phyloP scores from a whole-genome alignment of 1,140 invertebrate genomes.

The Rhizoglyphus robini region DNA sequence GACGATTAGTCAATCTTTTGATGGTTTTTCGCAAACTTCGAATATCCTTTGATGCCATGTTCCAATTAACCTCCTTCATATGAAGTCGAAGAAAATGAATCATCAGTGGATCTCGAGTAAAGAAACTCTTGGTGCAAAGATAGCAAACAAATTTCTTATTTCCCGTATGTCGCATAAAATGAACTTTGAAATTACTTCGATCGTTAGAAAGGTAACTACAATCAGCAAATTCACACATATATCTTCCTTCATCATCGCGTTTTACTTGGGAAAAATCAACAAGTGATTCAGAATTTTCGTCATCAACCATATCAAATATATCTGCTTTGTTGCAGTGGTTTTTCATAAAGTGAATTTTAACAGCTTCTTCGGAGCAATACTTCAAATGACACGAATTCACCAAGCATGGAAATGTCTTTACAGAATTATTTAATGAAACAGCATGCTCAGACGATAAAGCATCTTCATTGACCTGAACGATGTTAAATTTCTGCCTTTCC shows the following conservation, averaged over 20 bases:
- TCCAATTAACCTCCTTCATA: constrained; percentile 15
- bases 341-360: not conserved
- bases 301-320: not conserved
- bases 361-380: constrained; percentile 2
- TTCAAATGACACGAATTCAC: not conserved
- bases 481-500: not conserved
- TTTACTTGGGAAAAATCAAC: not conserved
- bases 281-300: not conserved
- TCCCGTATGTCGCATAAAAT: not conserved
- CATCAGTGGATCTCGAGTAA: constrained; percentile 11
- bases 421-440: not conserved
- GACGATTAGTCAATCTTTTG: not conserved
- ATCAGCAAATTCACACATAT: not conserved
- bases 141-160: not conserved
- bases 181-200: constrained; percentile 17
- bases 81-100: constrained; percentile 16
- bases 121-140: constrained; percentile 8
- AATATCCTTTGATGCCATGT: constrained; percentile 6
- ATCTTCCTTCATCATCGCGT: not conserved
- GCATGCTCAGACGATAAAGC: not conserved
- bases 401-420: not conserved
- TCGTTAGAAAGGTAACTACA: not conserved
- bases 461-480: not conserved
- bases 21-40: constrained; percentile 4
- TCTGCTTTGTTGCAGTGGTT: constrained; percentile 7